A percentile compares a stretch with the other conserved stretches of the same genome.
These are phyloP conservation scores for Nephrotoma flavescens DNA, from an alignment of 2,888 invertebrate genomes.

Conservation along the genomic window DNA sequence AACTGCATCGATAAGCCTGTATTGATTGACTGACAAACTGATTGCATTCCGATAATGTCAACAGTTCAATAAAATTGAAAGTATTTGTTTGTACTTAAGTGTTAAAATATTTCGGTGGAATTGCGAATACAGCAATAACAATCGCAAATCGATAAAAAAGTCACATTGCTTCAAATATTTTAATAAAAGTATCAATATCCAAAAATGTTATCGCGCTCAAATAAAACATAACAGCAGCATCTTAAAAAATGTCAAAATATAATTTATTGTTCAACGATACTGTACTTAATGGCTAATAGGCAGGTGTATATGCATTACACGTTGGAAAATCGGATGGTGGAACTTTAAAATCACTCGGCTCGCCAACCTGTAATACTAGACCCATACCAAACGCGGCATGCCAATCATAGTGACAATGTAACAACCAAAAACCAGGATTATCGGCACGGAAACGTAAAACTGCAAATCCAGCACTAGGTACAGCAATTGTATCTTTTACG, in stretches of 20 bases:
- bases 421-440: constrained; percentile 22
- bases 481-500: constrained; percentile 24
- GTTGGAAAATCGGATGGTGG: constrained; percentile 54
- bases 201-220: not conserved
- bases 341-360: constrained; percentile 44
- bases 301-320: constrained; percentile 53
- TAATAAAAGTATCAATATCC: not conserved
- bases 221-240: not conserved
- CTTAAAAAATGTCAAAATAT: not conserved
- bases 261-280: not conserved
- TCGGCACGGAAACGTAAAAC: constrained; percentile 20
- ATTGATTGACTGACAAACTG: no score
- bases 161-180: no score
- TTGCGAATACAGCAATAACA: no score
- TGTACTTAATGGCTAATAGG: not conserved
- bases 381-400: constrained; percentile 22
- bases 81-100: no score
- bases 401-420: constrained; percentile 25
- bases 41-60: no score
- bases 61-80: no score
- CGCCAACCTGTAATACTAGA: constrained; percentile 30
- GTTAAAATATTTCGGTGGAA: no score
- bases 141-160: no score
- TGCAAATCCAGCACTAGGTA: constrained; percentile 24
- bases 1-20: no score